Evolutionary conservation across 2,888 invertebrate genomes (phyloP), one percentile per base, ranked within the genome.

Genomic region (Athrips mouffetella): DNA sequence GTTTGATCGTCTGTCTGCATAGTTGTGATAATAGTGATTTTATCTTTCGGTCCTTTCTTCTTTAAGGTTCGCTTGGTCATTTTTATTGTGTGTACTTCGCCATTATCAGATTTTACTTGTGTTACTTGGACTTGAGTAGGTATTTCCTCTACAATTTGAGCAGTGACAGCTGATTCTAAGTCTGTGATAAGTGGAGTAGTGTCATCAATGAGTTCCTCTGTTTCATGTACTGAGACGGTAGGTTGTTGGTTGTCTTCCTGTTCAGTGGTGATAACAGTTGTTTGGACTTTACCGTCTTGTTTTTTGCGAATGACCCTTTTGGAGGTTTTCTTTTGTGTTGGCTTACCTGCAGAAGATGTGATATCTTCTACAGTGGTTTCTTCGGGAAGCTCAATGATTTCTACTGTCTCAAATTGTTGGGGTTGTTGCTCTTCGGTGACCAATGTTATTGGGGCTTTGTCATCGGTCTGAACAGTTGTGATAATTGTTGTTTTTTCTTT

Each of bases 291-390:
- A n/a, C n/a, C n/a, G n/a, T n/a, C n/a, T n/a, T n/a, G n/a, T n/a
- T n/a, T n/a, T 57, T 69, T 58, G 48, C 69, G 72, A 31, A 62
- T 70, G 5, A 76, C 71, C 20, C 65, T 60, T 47, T 72, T 76
- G 25, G 67, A 70, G 10, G 56, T 58, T 45, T 63, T 67, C 30
- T 51, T 65, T 47, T 53, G 54, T 49, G 61, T 55, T 15, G 57
- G 54, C 54, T 67, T 66, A 52, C 69, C 57, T 6, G 49, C 47
- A 2, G 46, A 11, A 1, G 49, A 7, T 29, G 30, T 8, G 2
- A 8, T 23, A 7, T 48, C 47, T 51, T 67, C 65, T 0, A 62
- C 57, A 2, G n/a, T 44, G 68, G 35, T 30, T 7, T 66, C 65
- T 53, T 73, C 70, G 8, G 75, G 73, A 2, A 72, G 50, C 50